Evolutionary conservation across 1,140 invertebrate species (phyloP), one percentile per base, ranked within the genome.

Genomic region (Papilio helenus): DNA sequence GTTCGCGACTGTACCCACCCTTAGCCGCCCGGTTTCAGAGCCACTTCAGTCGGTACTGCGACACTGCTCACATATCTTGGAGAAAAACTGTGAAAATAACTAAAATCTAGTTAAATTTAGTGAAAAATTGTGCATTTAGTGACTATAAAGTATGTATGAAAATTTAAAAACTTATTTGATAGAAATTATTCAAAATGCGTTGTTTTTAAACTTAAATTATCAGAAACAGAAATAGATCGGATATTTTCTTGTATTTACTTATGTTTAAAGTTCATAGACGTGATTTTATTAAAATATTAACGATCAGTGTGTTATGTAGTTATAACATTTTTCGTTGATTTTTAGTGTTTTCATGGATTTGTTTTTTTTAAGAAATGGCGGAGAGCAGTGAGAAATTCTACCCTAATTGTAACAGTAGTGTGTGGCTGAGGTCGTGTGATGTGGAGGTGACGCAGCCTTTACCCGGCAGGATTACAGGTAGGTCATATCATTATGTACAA

Each of bases 401-500:
- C 86, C 96, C 97, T 1, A 96, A 97, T 84, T 96, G 96, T 82
- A 96, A 97, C 81, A 90, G 95, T 1, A 95, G 94, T 2, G 95
- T 98, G 34, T 98, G 97, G 97, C 88, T 97, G 82, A 95, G 97
- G 77, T 96, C 96, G 1, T 98, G 97, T 85, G 95, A 97, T 80
- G 85, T 96, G 65, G 97, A 98, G 93, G 95, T 97, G 8, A 91
- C 95, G 3, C 91, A 96, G 74, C 97, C 97, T 1, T 92, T 97
- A 1, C 79, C 94, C 65, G 97, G 96, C 10, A 87, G 90, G 72
- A 83, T 95, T 5, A 95, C 89, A 86, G 97, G 97, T 93, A 88
- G 84, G 55, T 34, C 23, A 29, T 20, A 55, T 18, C 2, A 65
- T 51, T n/a, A n/a, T n/a, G n/a, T n/a, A n/a, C n/a, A n/a, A n/a